A percentile compares a stretch with the other conserved stretches of the same genome.
Evolutionary conservation across 2,797 vertebrate genomes (phyloP).

Genomic region (Hybognathus amarus): DNA sequence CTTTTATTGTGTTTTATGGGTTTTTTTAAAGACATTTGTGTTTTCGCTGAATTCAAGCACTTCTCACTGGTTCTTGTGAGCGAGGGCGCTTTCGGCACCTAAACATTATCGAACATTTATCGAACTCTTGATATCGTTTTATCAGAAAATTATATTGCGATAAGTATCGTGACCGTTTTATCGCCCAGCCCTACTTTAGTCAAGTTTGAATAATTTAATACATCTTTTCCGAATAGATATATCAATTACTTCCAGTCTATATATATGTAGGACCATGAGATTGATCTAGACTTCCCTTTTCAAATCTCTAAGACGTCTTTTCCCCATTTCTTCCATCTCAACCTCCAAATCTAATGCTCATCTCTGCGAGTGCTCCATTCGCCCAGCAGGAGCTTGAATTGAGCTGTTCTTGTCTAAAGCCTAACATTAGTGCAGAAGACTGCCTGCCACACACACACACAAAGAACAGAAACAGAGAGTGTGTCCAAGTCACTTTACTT

Average conservation of each 20-base stretch:
- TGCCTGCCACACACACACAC: slow-evolving; percentile 24
- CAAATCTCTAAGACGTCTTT: neutral
- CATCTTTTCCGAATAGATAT: neutral
- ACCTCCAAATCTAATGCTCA: neutral
- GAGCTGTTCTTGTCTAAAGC: slow-evolving; percentile 7
- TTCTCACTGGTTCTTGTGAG: no score
- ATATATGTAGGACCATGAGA: neutral
- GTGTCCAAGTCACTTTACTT: neutral
- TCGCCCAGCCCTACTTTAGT: neutral
- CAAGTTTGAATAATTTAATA: neutral
- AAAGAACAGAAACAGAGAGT: neutral
- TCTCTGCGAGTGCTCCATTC: neutral
- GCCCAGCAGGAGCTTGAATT: slow-evolving; percentile 3
- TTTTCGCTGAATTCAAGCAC: no score
- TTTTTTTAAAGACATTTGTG: no score
- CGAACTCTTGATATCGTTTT: no score
- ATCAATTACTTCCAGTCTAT: neutral
- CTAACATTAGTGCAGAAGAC: neutral
- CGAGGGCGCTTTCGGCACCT: no score
- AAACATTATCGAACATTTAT: no score
- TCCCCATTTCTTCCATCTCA: neutral
- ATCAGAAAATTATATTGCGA: no score
- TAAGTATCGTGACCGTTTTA: no score
- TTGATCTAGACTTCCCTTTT: neutral
- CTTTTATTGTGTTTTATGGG: no score